A percentile compares a stretch with the other conserved stretches of the same genome.
Evolutionary conservation across 2,888 invertebrate species (phyloP).

Genomic region (Drosophila paranaensis): DNA sequence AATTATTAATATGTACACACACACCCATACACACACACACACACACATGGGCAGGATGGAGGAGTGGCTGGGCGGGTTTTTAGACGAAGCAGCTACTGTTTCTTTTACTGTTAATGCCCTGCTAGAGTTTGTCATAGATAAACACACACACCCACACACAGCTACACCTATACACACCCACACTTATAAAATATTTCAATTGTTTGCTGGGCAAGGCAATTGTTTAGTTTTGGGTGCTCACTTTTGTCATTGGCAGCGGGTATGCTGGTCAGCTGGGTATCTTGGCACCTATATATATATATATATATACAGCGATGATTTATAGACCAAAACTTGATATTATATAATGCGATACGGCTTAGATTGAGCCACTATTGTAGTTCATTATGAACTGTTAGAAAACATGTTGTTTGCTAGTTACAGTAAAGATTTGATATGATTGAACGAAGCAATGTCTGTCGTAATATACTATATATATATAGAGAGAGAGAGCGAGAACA

Average conservation of each 20-base stretch:
- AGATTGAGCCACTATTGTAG: slow-evolving; percentile 22
- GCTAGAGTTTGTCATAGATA: slow-evolving; percentile 26
- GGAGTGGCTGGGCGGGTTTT: slow-evolving; percentile 13
- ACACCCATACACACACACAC: slow-evolving; percentile 11
- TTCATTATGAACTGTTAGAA: slow-evolving; percentile 31
- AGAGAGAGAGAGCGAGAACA: slow-evolving; percentile 2
- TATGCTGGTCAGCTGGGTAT: slow-evolving; percentile 12
- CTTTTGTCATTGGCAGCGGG: slow-evolving; percentile 26
- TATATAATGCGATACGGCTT: slow-evolving; percentile 19
- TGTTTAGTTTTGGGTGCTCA: slow-evolving; percentile 45
- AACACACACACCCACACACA: slow-evolving; percentile 6
- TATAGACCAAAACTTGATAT: slow-evolving; percentile 23
- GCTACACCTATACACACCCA: neutral
- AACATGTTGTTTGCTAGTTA: slow-evolving; percentile 35
- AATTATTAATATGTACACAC: slow-evolving; percentile 6
- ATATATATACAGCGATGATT: neutral
- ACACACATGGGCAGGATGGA: slow-evolving; percentile 1
- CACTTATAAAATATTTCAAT: slow-evolving; percentile 25
- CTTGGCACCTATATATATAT: neutral
- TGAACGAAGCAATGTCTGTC: slow-evolving; percentile 27
- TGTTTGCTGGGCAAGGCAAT: slow-evolving; percentile 36
- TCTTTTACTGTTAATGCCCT: slow-evolving; percentile 47
- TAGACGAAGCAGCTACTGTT: slow-evolving; percentile 54
- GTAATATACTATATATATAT: slow-evolving; percentile 23
- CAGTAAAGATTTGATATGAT: slow-evolving; percentile 20